Evolutionary conservation across 2,113 vertebrate species (phyloP), one percentile per base, ranked within the genome.

Genomic region (Pachypanchax playfairii): DNA sequence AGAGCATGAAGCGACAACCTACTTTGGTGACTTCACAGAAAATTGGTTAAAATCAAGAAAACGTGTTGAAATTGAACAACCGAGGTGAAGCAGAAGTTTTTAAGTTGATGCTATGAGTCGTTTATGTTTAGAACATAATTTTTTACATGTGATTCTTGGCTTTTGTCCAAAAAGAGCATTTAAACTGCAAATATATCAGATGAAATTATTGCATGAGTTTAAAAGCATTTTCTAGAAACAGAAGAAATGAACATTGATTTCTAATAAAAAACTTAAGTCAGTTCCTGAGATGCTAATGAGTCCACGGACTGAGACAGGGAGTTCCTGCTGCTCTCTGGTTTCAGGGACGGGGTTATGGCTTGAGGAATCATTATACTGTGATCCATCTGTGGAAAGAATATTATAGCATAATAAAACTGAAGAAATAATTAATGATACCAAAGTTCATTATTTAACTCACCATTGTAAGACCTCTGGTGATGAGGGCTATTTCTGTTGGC

Each of bases 401-500:
- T 42, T 61, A 43, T 2, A 64, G 36, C 22, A 13, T 11, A 11
- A 62, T 17, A 1, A 15, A n/a, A 14, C 20, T 26, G 8, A 65
- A 15, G 1, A 20, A 20, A n/a, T 22, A 17, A 7, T 18, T 15
- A 4, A 4, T 25, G 15, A 6, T 28, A 6, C 17, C 6, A 33
- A 26, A 41, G n/a, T 20, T 2, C 20, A 4, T 18, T 9, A 29
- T 22, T 4, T 4, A 10, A 61, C 83, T 86, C 57, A 87, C 83
- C 77, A 92, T 93, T 65, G 93, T 91, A 67, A 89, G 72, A 36
- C 85, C 90, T 75, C 94, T 94, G 60, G 93, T 92, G 83, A 98
- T 95, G 65, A 97, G 76, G 25, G 96, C 92, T 88, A 98, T 87
- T 91, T 96, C 96, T 0, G 96, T 98, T 66, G 96, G 95, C 87